Conservation (phyloP, 2,113 vertebrate genomes). For the Thymallus thymallus region DNA sequence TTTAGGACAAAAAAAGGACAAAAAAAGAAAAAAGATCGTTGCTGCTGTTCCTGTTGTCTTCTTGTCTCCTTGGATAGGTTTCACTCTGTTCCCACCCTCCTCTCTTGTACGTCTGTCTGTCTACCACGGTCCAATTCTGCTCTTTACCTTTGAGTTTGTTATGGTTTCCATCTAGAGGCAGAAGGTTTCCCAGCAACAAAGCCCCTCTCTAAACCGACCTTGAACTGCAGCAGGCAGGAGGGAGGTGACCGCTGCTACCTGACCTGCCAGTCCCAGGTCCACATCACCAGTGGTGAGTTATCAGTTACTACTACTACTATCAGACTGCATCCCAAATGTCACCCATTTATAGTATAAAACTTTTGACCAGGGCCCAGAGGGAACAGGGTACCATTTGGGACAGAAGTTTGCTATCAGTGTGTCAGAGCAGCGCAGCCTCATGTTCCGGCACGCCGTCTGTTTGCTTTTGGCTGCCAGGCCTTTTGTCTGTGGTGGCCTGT, state of each 20-base stretch:
- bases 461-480: conserved; percentile 47
- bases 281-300: conserved; percentile 88
- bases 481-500: conserved; percentile 11
- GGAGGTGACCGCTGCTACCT: conserved; percentile 90
- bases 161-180: conserved; percentile 84
- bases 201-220: conserved; percentile 74
- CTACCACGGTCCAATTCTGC: conserved; percentile 17
- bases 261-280: conserved; percentile 86
- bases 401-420: conserved; percentile 20
- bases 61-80: conserved; percentile 14
- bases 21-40: conserved; percentile 4
- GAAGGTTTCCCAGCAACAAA: conserved; percentile 73
- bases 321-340: background rate
- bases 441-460: conserved; percentile 61
- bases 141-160: conserved; percentile 73
- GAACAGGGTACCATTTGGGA: too few species aligned
- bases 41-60: conserved; percentile 12
- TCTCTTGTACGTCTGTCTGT: background rate
- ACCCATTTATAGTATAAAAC: too few species aligned
- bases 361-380: too few species aligned
- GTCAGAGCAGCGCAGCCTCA: conserved; percentile 30
- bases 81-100: conserved; percentile 9
- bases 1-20: conserved; percentile 43
- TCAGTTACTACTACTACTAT: conserved; percentile 24
- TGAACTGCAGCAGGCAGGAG: conserved; percentile 87